These are phyloP conservation scores for Aphrophora alni DNA, from an alignment of 2,888 invertebrate species.

Conservation along the genomic window DNA sequence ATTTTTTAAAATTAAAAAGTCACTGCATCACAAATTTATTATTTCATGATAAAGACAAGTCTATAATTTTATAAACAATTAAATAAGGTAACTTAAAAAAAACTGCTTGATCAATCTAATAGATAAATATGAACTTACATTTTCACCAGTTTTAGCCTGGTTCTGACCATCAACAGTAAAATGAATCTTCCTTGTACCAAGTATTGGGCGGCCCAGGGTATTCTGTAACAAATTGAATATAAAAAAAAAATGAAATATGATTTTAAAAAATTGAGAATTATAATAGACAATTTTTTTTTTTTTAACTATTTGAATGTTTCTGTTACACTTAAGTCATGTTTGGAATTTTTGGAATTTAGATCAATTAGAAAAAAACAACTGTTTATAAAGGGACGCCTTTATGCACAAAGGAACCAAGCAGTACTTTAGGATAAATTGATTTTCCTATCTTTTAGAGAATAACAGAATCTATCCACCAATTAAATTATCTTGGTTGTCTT, in stretches of 20 bases:
- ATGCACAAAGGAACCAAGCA: not conserved
- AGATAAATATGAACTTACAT: constrained; percentile 41
- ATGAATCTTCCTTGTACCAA: constrained; percentile 60
- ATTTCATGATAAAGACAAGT: no score
- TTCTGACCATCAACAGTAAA: constrained; percentile 60
- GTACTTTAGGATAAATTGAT: not conserved
- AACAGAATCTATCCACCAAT: not conserved
- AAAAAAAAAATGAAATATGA: no score
- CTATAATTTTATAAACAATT: no score
- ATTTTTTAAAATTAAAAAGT: no score
- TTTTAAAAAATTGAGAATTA: no score
- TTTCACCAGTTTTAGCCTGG: constrained; percentile 53
- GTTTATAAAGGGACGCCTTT: not conserved
- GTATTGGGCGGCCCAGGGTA: constrained; percentile 38
- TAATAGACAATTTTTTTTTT: no score
- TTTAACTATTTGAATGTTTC: no score
- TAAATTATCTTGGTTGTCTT: not conserved
- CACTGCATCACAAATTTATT: no score
- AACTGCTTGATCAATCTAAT: not conserved
- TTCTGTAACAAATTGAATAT: constrained; percentile 41
- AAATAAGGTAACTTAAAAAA: no score
- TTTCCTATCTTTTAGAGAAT: not conserved
- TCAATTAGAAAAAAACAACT: no score
- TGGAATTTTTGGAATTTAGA: no score
- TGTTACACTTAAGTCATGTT: no score